Conservation (phyloP, 2,888 invertebrate species). For the Pemphredon lugubris region DNA sequence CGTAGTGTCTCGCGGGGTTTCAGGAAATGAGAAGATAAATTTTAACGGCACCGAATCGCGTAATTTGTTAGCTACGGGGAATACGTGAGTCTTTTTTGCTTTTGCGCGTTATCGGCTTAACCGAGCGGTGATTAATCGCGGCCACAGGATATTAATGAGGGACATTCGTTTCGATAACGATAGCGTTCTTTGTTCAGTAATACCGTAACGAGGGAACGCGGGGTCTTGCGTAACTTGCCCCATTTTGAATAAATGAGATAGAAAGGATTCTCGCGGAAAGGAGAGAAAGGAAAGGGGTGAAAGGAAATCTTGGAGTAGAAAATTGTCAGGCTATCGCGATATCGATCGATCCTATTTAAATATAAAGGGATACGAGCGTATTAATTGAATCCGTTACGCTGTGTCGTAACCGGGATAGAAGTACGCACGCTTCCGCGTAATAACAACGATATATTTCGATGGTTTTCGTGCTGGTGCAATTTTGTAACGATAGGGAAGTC, state of each 20-base stretch:
- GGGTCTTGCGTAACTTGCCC: not conserved
- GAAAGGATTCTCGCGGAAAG: slow-evolving; percentile 13
- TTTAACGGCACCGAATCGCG: not conserved
- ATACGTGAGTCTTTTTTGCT: slow-evolving; percentile 4
- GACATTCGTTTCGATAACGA: slow-evolving; percentile 17
- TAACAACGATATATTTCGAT: no score
- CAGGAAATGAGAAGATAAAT: slow-evolving; percentile 23
- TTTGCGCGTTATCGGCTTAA: slow-evolving; percentile 9
- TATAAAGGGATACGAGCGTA: no score
- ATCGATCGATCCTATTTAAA: not conserved
- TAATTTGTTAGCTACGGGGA: slow-evolving; percentile 9
- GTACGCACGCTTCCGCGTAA: no score
- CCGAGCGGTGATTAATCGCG: slow-evolving; percentile 28
- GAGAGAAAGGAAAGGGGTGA: slow-evolving; percentile 17
- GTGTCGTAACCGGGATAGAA: no score
- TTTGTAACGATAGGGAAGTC: no score
- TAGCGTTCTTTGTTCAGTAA: slow-evolving; percentile 5
- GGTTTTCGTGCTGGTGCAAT: no score
- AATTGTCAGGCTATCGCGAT: not conserved
- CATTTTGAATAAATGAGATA: slow-evolving; percentile 11
- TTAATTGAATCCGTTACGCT: no score
- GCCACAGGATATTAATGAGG: slow-evolving; percentile 16
- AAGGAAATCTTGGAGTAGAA: slow-evolving; percentile 1
- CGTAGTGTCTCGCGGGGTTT: slow-evolving; percentile 2
- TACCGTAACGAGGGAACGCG: slow-evolving; percentile 5